Conservation (phyloP, 2,888 invertebrate genomes). For the Melinaea marsaeus region DNA sequence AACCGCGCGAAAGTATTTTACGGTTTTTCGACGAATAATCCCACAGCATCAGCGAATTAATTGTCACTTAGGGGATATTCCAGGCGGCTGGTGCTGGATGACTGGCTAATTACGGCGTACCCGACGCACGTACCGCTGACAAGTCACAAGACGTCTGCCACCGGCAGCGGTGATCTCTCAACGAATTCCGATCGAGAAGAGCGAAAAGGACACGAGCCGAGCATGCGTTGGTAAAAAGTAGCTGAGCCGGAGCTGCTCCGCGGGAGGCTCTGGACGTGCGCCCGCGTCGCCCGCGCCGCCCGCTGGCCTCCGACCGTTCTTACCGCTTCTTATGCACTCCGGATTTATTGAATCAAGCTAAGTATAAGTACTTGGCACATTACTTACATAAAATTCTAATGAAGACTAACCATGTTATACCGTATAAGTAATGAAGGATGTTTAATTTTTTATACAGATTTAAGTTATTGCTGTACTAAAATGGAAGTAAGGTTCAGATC, state of each 20-base stretch:
- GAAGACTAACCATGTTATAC: slow-evolving; percentile 10
- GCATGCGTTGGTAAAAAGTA: slow-evolving; percentile 70
- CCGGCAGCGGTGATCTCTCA: slow-evolving; percentile 74
- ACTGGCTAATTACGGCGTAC: slow-evolving; percentile 72
- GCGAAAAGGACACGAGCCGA: slow-evolving; percentile 77
- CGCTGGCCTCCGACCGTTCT: slow-evolving; percentile 31
- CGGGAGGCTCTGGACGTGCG: slow-evolving; percentile 54
- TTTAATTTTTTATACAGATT: slow-evolving; percentile 12
- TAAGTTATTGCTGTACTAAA: slow-evolving; percentile 5
- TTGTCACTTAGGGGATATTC: slow-evolving; percentile 50
- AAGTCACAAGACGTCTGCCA: slow-evolving; percentile 77
- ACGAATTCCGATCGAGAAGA: slow-evolving; percentile 75
- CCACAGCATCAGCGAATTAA: slow-evolving; percentile 50
- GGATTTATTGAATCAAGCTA: slow-evolving; percentile 17
- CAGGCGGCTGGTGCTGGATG: slow-evolving; percentile 48
- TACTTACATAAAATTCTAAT: slow-evolving; percentile 8
- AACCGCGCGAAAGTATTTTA: slow-evolving; percentile 48
- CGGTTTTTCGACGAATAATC: slow-evolving; percentile 67
- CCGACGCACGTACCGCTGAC: slow-evolving; percentile 73
- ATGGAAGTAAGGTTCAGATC: background rate
- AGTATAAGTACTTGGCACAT: slow-evolving; percentile 30
- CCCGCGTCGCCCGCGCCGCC: slow-evolving; percentile 32
- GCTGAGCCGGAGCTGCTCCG: slow-evolving; percentile 60
- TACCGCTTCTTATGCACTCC: slow-evolving; percentile 15
- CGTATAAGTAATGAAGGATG: slow-evolving; percentile 1